phyloP scores from a whole-genome alignment of 1,140 invertebrate genomes.

The Lutraria rhynchaena region DNA sequence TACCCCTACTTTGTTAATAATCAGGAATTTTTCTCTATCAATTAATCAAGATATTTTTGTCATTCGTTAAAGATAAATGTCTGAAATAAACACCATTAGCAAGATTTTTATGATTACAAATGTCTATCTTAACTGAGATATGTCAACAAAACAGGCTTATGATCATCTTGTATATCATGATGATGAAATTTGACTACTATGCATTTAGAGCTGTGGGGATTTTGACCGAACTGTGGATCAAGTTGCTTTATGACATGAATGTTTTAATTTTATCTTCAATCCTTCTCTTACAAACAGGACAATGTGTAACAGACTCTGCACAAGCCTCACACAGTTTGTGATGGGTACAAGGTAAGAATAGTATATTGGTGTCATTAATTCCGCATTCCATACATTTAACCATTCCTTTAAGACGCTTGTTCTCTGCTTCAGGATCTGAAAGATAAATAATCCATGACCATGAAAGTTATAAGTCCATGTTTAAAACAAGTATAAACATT shows the following conservation, averaged over 20 bases:
- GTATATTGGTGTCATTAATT: conserved; percentile 41
- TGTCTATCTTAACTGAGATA: no score
- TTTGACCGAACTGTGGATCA: no score
- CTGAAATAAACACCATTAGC: no score
- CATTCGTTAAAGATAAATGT: no score
- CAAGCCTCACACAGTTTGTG: conserved; percentile 40
- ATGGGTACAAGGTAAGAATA: conserved; percentile 37
- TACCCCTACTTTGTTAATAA: no score
- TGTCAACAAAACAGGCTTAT: no score
- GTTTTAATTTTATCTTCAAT: conserved; percentile 42
- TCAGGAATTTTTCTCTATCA: no score
- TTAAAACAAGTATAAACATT: no score
- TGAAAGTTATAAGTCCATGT: no score
- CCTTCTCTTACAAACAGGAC: conserved; percentile 25
- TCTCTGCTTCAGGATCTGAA: conserved; percentile 33
- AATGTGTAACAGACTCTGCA: conserved; percentile 7
- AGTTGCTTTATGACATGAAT: conserved; percentile 45
- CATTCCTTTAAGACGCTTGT: conserved; percentile 5
- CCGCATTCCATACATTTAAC: conserved; percentile 34
- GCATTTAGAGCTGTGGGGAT: background rate
- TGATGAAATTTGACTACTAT: background rate
- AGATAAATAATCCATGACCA: no score
- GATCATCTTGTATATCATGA: background rate
- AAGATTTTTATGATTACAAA: no score
- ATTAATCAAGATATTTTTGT: no score